Percentiles rank a stretch among this genome's conserved stretches.
Conservation (phyloP, 2,888 invertebrate species). For the Bedellia somnulentella region DNA sequence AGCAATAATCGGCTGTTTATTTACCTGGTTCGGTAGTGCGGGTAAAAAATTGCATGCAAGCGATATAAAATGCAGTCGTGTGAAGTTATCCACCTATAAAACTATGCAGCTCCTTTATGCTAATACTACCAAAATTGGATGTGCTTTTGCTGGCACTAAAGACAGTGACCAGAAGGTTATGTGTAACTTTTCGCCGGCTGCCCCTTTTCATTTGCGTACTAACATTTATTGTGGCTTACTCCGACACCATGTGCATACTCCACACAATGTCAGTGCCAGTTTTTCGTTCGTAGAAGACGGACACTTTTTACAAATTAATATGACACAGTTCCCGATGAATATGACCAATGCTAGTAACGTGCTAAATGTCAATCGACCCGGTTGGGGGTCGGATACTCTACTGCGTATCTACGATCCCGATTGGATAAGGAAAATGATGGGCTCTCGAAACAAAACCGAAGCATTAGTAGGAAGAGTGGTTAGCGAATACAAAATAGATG, state of each 20-base stretch:
- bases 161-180: constrained; percentile 34
- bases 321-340: too few species aligned
- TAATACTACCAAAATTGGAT: constrained; percentile 37
- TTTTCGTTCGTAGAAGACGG: too few species aligned
- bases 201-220: constrained; percentile 27
- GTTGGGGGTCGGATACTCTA: constrained; percentile 23
- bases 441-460: too few species aligned
- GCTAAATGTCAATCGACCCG: too few species aligned
- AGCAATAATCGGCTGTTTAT: constrained; percentile 36
- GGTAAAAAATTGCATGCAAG: constrained; percentile 19
- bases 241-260: constrained; percentile 17
- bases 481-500: too few species aligned
- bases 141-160: constrained; percentile 25
- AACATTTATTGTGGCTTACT: constrained; percentile 37
- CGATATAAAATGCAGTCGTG: constrained; percentile 35
- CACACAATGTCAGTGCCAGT: too few species aligned
- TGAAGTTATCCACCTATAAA: constrained; percentile 22
- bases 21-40: constrained; percentile 38
- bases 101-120: constrained; percentile 44
- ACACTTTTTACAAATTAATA: too few species aligned
- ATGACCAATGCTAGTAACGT: too few species aligned
- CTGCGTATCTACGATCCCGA: constrained; percentile 21
- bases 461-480: too few species aligned
- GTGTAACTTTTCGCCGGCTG: constrained; percentile 43
- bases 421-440: constrained; percentile 23